A percentile compares a stretch with the other conserved stretches of the same genome.
phyloP scores from a whole-genome alignment of 2,113 vertebrate species.

The Ahaetulla prasina region DNA sequence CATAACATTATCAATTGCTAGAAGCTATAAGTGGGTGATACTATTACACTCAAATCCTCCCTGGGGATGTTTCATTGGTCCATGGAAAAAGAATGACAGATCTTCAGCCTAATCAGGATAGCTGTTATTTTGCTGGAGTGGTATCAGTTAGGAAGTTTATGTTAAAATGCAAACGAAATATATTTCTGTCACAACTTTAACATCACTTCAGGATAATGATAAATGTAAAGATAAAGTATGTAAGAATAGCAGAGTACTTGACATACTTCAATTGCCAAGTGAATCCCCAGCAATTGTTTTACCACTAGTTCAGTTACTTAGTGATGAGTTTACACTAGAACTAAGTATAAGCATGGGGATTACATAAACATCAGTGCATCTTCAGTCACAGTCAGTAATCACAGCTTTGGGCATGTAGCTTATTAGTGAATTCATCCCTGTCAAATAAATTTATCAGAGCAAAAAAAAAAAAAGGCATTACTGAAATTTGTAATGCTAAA shows the following conservation, averaged over 20 bases:
- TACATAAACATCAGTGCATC: not conserved
- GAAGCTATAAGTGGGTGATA: too few species aligned
- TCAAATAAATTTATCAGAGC: not conserved
- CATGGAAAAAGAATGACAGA: too few species aligned
- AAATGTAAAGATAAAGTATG: not conserved
- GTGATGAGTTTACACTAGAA: not conserved
- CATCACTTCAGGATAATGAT: not conserved
- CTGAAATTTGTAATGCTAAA: not conserved
- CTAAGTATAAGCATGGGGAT: slow-evolving; percentile 1
- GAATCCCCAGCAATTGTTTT: not conserved
- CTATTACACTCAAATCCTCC: too few species aligned
- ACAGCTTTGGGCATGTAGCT: not conserved
- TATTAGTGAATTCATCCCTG: not conserved
- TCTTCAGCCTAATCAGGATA: not conserved
- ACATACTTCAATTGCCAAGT: not conserved
- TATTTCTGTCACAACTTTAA: not conserved
- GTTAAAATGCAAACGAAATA: not conserved
- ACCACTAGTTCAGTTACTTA: not conserved
- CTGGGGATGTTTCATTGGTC: too few species aligned
- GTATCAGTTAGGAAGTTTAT: not conserved
- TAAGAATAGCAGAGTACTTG: not conserved
- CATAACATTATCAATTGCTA: too few species aligned
- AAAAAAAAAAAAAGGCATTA: not conserved
- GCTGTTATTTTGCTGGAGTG: not conserved
- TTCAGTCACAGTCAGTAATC: not conserved